A percentile compares a stretch with the other conserved stretches of the same genome.
Conservation (phyloP, 2,888 invertebrate genomes). For the Poecilus cupreus region DNA sequence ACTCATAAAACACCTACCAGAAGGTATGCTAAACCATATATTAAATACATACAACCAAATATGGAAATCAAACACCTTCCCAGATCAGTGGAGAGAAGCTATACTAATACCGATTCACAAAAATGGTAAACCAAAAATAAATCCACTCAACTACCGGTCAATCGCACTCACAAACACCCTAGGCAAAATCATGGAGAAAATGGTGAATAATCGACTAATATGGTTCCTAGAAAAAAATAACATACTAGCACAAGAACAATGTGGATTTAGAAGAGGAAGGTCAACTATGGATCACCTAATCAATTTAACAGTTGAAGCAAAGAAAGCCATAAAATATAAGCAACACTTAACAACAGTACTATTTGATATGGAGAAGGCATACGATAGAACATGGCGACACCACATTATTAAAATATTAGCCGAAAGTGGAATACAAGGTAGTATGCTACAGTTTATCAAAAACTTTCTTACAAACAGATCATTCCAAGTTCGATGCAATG, state of each 20-base stretch:
- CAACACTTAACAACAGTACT: slow-evolving; percentile 6
- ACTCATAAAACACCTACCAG: slow-evolving; percentile 13
- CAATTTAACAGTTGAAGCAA: slow-evolving; percentile 5
- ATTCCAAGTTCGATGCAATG: not conserved
- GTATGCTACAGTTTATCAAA: slow-evolving; percentile 31
- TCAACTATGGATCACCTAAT: slow-evolving; percentile 26
- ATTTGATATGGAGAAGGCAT: slow-evolving; percentile 16
- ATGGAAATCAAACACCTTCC: not conserved
- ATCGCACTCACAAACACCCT: slow-evolving; percentile 5
- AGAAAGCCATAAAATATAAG: not conserved
- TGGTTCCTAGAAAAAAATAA: slow-evolving; percentile 43
- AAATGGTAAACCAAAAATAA: not conserved
- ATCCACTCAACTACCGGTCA: slow-evolving; percentile 4
- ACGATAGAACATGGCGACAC: slow-evolving; percentile 30
- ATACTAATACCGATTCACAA: slow-evolving; percentile 16
- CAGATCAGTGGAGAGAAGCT: too few relatives aligned
- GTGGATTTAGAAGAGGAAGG: slow-evolving; percentile 31
- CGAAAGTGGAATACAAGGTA: slow-evolving; percentile 24
- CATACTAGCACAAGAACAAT: not conserved
- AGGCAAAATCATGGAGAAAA: too few relatives aligned
- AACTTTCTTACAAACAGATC: slow-evolving; percentile 39
- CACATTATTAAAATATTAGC: slow-evolving; percentile 12
- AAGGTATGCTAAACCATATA: not conserved
- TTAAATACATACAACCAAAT: slow-evolving; percentile 3
- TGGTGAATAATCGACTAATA: too few relatives aligned